Evolutionary conservation across 2,888 invertebrate genomes (phyloP).

Genomic region (Steinernema carpocapsae): DNA sequence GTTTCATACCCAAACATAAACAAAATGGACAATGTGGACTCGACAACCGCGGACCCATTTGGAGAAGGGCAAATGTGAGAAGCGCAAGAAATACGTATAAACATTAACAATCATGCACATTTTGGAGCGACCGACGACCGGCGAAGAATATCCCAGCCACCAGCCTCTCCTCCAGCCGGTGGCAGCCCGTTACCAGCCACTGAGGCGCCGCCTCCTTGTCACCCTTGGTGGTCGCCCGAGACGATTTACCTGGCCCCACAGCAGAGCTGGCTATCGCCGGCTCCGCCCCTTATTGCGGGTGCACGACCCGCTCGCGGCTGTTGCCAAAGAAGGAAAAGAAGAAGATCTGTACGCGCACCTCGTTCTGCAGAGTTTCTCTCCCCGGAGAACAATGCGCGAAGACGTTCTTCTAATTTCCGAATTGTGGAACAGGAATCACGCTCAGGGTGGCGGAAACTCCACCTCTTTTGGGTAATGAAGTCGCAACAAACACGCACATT

Average conservation of each 20-base stretch:
- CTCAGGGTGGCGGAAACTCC: too few relatives aligned
- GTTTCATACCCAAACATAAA: background rate
- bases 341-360: background rate
- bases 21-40: background rate
- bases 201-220: conserved; percentile 23
- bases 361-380: background rate
- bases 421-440: background rate
- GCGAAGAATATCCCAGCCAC: conserved; percentile 15
- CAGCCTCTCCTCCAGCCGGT: background rate
- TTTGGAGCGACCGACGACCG: background rate
- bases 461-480: background rate
- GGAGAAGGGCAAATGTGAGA: background rate
- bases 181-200: conserved; percentile 33
- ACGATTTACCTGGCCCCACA: background rate
- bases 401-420: background rate
- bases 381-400: background rate
- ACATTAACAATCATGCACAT: conserved; percentile 19
- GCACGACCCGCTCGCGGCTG: background rate
- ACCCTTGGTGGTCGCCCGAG: conserved; percentile 19
- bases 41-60: too few relatives aligned
- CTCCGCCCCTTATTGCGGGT: conserved; percentile 4
- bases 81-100: background rate
- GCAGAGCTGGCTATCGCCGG: background rate
- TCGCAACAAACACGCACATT: background rate
- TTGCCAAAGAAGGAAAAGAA: background rate